A percentile compares a stretch with the other conserved stretches of the same genome.
These are phyloP conservation scores for Halocynthia roretzi DNA, from an alignment of 23 tunicate species.

Conservation along the genomic window DNA sequence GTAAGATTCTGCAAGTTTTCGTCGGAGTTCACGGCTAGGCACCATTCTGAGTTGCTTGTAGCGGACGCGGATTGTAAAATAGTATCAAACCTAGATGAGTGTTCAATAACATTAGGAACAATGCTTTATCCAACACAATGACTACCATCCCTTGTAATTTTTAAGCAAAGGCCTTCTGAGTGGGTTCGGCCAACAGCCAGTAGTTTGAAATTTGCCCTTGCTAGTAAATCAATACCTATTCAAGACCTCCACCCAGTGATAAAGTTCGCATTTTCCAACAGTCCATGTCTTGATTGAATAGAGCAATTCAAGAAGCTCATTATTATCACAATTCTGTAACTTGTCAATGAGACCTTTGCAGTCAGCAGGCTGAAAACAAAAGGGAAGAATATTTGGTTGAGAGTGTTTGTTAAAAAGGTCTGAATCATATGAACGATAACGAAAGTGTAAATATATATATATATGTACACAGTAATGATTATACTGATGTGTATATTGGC, in stretches of 20 bases:
- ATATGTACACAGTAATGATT: not conserved
- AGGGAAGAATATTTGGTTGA: not conserved
- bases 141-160: too few relatives aligned
- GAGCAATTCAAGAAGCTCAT: conserved; percentile 42
- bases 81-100: conserved; percentile 57
- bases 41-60: conserved; percentile 61
- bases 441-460: not conserved
- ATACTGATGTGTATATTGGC: too few relatives aligned
- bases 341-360: conserved; percentile 79
- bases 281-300: conserved; percentile 59
- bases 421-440: not conserved
- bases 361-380: conserved; percentile 76
- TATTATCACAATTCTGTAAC: conserved; percentile 41
- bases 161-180: too few relatives aligned
- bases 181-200: too few relatives aligned
- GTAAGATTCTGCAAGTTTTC: conserved; percentile 44
- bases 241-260: conserved; percentile 94
- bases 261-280: conserved; percentile 96
- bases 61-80: conserved; percentile 52
- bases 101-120: not conserved
- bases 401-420: not conserved
- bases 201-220: too few relatives aligned
- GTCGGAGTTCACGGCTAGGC: conserved; percentile 57
- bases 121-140: too few relatives aligned
- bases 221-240: conserved; percentile 37